A percentile compares a stretch with the other conserved stretches of the same genome.
Conservation (phyloP, 2,797 vertebrate species). For the Neostethus bicornis region DNA sequence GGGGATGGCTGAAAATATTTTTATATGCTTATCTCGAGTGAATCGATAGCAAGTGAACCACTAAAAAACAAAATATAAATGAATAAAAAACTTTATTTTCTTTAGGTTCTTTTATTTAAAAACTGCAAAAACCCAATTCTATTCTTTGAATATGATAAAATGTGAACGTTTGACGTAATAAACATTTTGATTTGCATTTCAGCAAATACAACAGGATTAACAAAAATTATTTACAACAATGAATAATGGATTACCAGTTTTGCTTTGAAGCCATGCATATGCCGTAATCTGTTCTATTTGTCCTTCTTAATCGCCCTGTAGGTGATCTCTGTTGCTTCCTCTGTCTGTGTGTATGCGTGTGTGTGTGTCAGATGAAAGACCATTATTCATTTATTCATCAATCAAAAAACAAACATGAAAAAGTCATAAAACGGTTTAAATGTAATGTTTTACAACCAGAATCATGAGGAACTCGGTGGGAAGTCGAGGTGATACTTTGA, state of each 20-base stretch:
- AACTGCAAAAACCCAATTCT: too few relatives aligned
- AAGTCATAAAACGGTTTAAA: too few relatives aligned
- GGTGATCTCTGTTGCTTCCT: constrained; percentile 25
- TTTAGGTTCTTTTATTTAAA: too few relatives aligned
- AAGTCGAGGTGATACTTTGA: too few relatives aligned
- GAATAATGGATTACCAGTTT: constrained; percentile 48
- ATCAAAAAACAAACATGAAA: too few relatives aligned
- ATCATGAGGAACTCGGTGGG: too few relatives aligned
- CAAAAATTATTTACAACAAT: constrained; percentile 54
- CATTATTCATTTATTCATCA: too few relatives aligned
- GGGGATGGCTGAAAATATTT: constrained; percentile 55
- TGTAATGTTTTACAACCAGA: too few relatives aligned
- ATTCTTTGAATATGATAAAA: constrained; percentile 17
- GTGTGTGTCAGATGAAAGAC: not conserved
- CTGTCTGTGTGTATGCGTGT: constrained; percentile 17
- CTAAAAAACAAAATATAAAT: not conserved
- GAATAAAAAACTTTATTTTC: constrained; percentile 24
- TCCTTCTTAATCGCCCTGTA: constrained; percentile 46
- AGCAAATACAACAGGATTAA: constrained; percentile 46
- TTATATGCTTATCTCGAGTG: constrained; percentile 63
- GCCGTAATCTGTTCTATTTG: constrained; percentile 49
- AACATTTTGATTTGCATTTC: constrained; percentile 53
- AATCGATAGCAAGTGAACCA: not conserved
- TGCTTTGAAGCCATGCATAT: constrained; percentile 51
- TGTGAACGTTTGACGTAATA: constrained; percentile 37